These are phyloP conservation scores for Brenthis hecate DNA, from an alignment of 2,888 invertebrate genomes.

Conservation along the genomic window DNA sequence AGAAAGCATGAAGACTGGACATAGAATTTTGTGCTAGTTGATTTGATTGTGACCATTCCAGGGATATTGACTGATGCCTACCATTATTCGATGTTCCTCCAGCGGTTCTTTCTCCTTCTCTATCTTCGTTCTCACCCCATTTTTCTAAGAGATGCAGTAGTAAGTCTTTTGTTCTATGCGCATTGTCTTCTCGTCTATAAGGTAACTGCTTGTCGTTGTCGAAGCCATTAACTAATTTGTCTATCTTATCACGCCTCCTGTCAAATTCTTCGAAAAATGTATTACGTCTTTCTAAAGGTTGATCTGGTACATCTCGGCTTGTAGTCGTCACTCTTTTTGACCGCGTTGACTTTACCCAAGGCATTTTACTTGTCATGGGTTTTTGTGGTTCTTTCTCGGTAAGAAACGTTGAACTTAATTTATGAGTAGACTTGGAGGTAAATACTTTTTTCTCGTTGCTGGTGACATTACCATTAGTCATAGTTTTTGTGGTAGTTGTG, in stretches of 20 bases:
- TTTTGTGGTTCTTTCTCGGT: conserved; percentile 67
- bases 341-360: conserved; percentile 77
- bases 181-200: conserved; percentile 81
- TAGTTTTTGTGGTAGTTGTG: conserved; percentile 55
- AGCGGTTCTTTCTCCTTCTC: conserved; percentile 75
- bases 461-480: conserved; percentile 64
- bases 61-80: conserved; percentile 87
- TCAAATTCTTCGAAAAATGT: conserved; percentile 79
- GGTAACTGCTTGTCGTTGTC: conserved; percentile 71
- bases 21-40: conserved; percentile 89
- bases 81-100: conserved; percentile 76
- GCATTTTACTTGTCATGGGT: conserved; percentile 79
- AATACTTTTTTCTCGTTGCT: conserved; percentile 63
- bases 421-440: conserved; percentile 71
- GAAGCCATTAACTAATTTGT: conserved; percentile 69
- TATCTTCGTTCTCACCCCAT: conserved; percentile 85
- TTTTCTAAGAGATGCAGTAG: conserved; percentile 88
- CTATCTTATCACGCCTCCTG: conserved; percentile 70
- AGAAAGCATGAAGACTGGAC: conserved; percentile 91
- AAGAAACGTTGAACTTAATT: conserved; percentile 66
- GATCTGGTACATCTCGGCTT: conserved; percentile 88
- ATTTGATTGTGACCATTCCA: conserved; percentile 88
- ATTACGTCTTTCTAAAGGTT: conserved; percentile 82
- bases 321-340: conserved; percentile 85
- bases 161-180: conserved; percentile 89